Evolutionary conservation across 2,888 invertebrate species (phyloP).

Genomic region (Cheilosia grossa): DNA sequence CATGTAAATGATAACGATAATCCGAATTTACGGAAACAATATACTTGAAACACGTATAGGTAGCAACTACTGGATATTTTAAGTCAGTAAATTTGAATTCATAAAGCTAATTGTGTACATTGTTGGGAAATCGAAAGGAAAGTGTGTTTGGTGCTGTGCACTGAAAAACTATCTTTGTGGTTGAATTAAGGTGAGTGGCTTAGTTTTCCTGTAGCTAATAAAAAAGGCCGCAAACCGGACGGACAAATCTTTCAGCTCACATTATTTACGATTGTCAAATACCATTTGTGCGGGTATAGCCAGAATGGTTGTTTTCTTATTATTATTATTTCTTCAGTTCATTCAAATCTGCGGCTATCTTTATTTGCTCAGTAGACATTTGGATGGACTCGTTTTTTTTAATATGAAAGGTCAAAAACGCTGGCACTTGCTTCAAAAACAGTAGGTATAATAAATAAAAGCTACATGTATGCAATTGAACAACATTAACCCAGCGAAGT

Average conservation of each 20-base stretch:
- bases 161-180: neutral
- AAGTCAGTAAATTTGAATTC: neutral
- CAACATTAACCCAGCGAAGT: constrained; percentile 2
- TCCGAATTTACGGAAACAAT: neutral
- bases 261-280: no score
- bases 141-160: neutral
- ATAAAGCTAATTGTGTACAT: neutral
- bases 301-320: no score
- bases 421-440: no score
- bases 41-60: neutral
- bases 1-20: neutral
- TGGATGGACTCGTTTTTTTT: no score
- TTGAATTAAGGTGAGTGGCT: neutral
- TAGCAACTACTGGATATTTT: neutral
- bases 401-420: no score
- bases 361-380: no score
- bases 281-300: no score
- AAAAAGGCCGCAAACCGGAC: neutral
- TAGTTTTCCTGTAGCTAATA: neutral
- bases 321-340: no score
- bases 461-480: neutral
- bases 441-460: no score
- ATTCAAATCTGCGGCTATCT: no score
- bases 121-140: neutral
- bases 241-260: neutral